Evolutionary conservation across 2,888 invertebrate genomes (phyloP), one percentile per base, ranked within the genome.

Genomic region (Tethea ocularis): DNA sequence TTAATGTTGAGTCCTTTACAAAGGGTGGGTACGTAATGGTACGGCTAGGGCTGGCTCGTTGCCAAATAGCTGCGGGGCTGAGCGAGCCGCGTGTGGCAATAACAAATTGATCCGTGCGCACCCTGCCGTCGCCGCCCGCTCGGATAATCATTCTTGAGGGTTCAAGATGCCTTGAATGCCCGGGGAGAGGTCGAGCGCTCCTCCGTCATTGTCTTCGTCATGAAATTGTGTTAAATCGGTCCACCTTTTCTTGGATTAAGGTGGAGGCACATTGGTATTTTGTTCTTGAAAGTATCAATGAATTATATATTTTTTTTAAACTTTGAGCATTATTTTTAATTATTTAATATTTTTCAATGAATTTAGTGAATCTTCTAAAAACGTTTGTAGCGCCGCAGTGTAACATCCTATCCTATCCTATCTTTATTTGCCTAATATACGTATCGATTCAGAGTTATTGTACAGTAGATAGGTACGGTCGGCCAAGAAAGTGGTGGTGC

Each of bases 21-120:
- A 46, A 17, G 46, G 20, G 56, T 61, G 59, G 57, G 58, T 59
- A 52, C 56, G 72, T 73, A 71, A 74, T 69, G 58, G 62, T 15
- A 26, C 33, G 52, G 20, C 20, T 20, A 46, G 46, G 46, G 57
- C 52, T 75, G 77, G 77, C 65, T 26, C 58, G 51, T 52, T 63
- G 77, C 77, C 77, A 74, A 76, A 69, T 66, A 59, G 66, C 64
- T 60, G 52, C 58, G 62, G 46, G 46, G 17, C 46, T 20, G 46
- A 46, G 46, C 46, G 33, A 46, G 56, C 55, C 57, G 33, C 57
- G 23, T 17, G 46, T 29, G 58, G 55, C 60, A 61, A 64, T 64
- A 64, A 66, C 63, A 64, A 66, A 68, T 62, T 57, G 41, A 59
- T 59, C 58, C 52, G 56, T 51, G 57, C 46, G 56, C 66, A 56